Conservation (phyloP, 2,797 vertebrate genomes). For the Lerista edwardsae region DNA sequence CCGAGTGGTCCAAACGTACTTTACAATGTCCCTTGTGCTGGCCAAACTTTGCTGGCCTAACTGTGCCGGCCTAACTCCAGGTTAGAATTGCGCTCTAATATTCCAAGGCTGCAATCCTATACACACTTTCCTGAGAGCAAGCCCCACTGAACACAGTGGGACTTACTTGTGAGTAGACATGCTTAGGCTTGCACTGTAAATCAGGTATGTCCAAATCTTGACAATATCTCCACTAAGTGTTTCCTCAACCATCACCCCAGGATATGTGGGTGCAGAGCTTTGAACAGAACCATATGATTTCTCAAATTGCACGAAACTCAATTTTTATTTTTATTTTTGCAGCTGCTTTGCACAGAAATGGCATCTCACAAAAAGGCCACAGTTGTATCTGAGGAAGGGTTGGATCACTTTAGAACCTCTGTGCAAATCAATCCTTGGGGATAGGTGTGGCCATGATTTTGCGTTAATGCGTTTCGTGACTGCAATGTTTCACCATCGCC, state of each 20-base stretch:
- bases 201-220: background rate
- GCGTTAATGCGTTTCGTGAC: background rate
- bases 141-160: too few relatives aligned
- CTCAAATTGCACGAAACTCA: background rate
- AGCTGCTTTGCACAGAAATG: background rate
- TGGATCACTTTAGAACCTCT: too few relatives aligned
- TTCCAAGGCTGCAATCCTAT: too few relatives aligned
- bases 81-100: too few relatives aligned
- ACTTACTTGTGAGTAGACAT: too few relatives aligned
- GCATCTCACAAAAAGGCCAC: background rate
- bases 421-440: background rate
- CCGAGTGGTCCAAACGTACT: too few relatives aligned
- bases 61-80: too few relatives aligned
- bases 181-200: too few relatives aligned
- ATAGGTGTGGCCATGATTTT: background rate
- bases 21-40: too few relatives aligned
- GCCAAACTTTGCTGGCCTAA: too few relatives aligned
- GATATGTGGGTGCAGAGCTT: background rate
- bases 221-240: background rate
- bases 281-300: background rate
- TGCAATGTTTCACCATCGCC: background rate
- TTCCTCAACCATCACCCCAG: background rate
- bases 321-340: too few relatives aligned
- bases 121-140: too few relatives aligned
- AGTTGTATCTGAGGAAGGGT: background rate